A percentile compares a stretch with the other conserved stretches of the same genome.
phyloP scores from a whole-genome alignment of 2,797 vertebrate species.

The Dryobates pubescens region DNA sequence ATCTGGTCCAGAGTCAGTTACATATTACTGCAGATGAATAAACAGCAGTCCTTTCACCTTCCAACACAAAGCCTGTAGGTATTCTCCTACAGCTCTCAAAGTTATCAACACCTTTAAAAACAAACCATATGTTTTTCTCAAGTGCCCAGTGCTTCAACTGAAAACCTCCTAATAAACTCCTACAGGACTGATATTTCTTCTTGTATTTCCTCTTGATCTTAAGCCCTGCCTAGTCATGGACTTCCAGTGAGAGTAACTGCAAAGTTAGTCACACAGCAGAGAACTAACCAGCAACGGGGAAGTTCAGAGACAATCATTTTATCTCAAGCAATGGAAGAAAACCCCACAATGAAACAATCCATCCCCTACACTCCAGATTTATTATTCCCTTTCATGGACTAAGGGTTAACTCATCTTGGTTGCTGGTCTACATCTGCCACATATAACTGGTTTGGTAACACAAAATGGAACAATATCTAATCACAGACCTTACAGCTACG shows the following conservation, averaged over 20 bases:
- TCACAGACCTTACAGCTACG: background rate
- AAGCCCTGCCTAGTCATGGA: background rate
- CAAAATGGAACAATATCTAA: background rate
- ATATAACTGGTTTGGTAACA: background rate
- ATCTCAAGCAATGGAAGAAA: background rate
- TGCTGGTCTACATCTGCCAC: background rate
- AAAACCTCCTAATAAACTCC: background rate
- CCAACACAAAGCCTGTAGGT: background rate
- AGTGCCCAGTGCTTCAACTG: background rate
- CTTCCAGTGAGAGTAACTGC: background rate
- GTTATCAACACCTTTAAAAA: background rate
- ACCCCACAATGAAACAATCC: background rate
- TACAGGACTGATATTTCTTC: background rate
- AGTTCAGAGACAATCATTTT: background rate
- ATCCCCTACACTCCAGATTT: rapidly evolving
- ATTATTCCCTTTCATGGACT: background rate
- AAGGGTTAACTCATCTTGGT: background rate
- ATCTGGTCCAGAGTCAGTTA: background rate
- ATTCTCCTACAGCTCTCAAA: background rate
- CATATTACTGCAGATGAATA: background rate
- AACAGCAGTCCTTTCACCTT: background rate
- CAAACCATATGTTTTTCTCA: background rate
- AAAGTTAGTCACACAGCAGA: background rate
- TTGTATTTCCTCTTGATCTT: background rate
- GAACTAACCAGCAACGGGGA: background rate